phyloP scores from a whole-genome alignment of 2,888 invertebrate species.

The Diogma glabrata region DNA sequence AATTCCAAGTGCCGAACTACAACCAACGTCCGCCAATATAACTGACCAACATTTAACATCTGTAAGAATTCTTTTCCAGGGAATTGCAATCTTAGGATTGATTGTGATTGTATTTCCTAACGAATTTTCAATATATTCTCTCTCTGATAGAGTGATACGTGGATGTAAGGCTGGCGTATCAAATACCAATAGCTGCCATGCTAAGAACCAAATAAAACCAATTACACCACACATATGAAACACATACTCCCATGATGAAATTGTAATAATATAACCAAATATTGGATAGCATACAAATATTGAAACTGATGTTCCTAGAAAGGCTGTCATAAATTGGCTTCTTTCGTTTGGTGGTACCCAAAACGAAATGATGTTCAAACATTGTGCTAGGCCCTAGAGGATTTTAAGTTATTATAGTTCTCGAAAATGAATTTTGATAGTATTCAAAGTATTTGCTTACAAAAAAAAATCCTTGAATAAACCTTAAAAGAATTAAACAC shows the following conservation, averaged over 20 bases:
- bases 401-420: neutral
- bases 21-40: conserved; percentile 51
- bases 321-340: conserved; percentile 55
- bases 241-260: conserved; percentile 58
- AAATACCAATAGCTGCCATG: conserved; percentile 49
- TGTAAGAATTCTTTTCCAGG: conserved; percentile 48
- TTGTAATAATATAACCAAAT: conserved; percentile 52
- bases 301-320: conserved; percentile 53
- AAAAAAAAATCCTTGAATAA: conserved; percentile 55
- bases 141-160: conserved; percentile 46
- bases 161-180: conserved; percentile 56
- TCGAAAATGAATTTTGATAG: too few species aligned
- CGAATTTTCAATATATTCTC: conserved; percentile 44
- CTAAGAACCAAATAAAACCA: conserved; percentile 51
- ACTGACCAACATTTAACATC: conserved; percentile 53
- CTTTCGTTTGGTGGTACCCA: conserved; percentile 79
- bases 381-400: conserved; percentile 46
- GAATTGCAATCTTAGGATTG: conserved; percentile 35
- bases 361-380: conserved; percentile 59
- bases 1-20: conserved; percentile 57
- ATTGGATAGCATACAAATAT: conserved; percentile 56
- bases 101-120: conserved; percentile 37
- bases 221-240: conserved; percentile 54
- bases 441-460: too few species aligned
- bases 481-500: conserved; percentile 46